These are phyloP conservation scores for Schizopygopsis pylzovi DNA, from an alignment of 2,797 vertebrate species.

Conservation along the genomic window DNA sequence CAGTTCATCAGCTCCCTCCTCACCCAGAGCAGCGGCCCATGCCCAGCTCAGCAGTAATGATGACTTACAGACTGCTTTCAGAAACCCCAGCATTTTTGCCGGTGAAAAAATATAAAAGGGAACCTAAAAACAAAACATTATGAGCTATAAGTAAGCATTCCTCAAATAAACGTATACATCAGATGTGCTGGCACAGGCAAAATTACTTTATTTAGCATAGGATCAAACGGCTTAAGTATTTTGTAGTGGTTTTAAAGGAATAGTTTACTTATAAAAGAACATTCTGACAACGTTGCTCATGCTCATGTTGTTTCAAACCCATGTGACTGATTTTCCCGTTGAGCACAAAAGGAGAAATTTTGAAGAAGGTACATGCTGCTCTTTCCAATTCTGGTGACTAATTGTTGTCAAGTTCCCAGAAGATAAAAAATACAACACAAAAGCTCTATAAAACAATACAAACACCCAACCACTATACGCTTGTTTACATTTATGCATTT, in stretches of 20 bases:
- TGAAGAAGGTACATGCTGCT: neutral
- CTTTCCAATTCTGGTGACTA: neutral
- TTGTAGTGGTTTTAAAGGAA: neutral
- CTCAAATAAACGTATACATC: slow-evolving; percentile 13
- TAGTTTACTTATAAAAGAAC: neutral
- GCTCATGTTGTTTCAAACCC: neutral
- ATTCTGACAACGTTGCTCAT: neutral
- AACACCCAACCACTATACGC: neutral
- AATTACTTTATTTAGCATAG: neutral
- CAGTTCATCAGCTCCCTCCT: slow-evolving; percentile 58
- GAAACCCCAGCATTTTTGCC: slow-evolving; percentile 48
- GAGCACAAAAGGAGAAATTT: neutral
- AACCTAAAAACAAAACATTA: slow-evolving; percentile 36
- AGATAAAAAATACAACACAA: neutral
- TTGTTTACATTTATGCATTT: no score
- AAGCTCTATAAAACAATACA: neutral
- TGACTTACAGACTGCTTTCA: slow-evolving; percentile 62
- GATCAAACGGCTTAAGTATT: neutral
- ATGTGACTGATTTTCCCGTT: neutral
- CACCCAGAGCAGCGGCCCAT: slow-evolving; percentile 57
- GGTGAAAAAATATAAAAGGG: slow-evolving; percentile 25
- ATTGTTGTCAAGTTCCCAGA: neutral
- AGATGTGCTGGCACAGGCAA: neutral
- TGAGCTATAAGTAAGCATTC: slow-evolving; percentile 6
- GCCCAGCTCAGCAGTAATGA: slow-evolving; percentile 57